Conservation (phyloP, 2,888 invertebrate genomes). For the Acanthoscelides obtectus region DNA sequence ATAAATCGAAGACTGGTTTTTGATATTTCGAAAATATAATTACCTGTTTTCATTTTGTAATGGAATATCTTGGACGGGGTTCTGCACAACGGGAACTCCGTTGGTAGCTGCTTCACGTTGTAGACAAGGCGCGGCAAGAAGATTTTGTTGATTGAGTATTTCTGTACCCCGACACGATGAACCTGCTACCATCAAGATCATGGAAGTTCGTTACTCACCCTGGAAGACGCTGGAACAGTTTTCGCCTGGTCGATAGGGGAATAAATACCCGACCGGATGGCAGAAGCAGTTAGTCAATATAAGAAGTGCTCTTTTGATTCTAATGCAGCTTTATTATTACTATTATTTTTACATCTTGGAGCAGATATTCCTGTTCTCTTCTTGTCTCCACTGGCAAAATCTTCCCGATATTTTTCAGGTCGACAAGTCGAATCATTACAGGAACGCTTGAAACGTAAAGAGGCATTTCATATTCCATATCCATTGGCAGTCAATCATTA, state of each 20-base stretch:
- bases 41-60: slow-evolving; percentile 46
- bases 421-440: neutral
- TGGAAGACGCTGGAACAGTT: too few species aligned
- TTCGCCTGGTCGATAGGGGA: too few species aligned
- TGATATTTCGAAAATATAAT: slow-evolving; percentile 48
- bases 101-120: neutral
- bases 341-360: too few species aligned
- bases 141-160: too few species aligned
- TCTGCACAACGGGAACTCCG: slow-evolving; percentile 9
- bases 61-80: slow-evolving; percentile 36
- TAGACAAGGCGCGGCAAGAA: neutral
- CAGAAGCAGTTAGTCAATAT: too few species aligned
- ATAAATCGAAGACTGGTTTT: slow-evolving; percentile 52
- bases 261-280: too few species aligned
- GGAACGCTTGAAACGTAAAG: slow-evolving; percentile 1
- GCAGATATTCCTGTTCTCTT: too few species aligned
- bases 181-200: too few species aligned
- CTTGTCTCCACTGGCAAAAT: neutral
- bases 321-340: too few species aligned
- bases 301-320: too few species aligned
- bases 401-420: neutral
- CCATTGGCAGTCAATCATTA: neutral
- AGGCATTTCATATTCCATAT: neutral
- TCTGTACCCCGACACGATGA: too few species aligned
- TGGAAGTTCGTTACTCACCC: too few species aligned